Percentiles rank a stretch among this genome's conserved stretches.
Evolutionary conservation across 2,113 vertebrate genomes (phyloP).

Genomic region (Upupa epops): DNA sequence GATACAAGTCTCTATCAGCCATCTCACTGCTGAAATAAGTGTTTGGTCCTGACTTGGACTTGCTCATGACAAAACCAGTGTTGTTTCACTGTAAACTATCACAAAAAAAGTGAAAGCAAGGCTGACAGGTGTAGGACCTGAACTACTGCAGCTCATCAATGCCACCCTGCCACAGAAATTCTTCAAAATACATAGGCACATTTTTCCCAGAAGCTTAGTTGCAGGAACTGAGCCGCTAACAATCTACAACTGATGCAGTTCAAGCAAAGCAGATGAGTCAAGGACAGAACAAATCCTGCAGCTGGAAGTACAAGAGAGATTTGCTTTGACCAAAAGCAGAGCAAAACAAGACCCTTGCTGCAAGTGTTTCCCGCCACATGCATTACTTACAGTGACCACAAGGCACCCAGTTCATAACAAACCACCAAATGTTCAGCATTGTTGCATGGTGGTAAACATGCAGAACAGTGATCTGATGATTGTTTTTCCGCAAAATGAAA

Average conservation of each 20-base stretch:
- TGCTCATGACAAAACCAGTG: too few species aligned
- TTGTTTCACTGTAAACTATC: background rate
- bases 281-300: background rate
- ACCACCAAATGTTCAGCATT: slow-evolving; percentile 99
- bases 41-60: background rate
- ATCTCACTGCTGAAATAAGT: background rate
- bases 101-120: background rate
- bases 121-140: background rate
- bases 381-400: slow-evolving; percentile 94
- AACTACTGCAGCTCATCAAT: background rate
- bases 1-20: background rate
- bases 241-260: background rate
- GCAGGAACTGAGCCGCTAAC: too few species aligned
- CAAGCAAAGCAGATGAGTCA: background rate
- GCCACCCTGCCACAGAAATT: background rate
- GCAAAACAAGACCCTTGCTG: background rate
- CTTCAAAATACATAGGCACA: background rate
- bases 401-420: slow-evolving; percentile 98
- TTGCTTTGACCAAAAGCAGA: background rate
- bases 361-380: background rate
- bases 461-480: slow-evolving; percentile 94
- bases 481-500: slow-evolving; percentile 96
- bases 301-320: background rate
- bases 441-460: slow-evolving; percentile 93
- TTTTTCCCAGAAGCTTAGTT: background rate